Evolutionary conservation across 2,888 invertebrate species (phyloP).

Genomic region (Xestia ashworthii): DNA sequence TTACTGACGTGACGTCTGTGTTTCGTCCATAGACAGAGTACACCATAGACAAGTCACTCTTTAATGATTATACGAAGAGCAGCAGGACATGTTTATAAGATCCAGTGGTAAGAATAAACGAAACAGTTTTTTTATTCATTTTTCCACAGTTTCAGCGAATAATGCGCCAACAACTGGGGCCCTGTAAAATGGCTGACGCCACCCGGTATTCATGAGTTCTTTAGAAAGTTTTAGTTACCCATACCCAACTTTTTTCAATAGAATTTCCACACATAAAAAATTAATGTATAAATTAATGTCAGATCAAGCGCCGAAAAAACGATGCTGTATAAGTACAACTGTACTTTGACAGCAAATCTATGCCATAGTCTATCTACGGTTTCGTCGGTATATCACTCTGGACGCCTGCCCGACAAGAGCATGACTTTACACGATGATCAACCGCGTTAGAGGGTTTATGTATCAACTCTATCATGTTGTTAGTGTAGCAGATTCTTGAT

Average conservation of each 20-base stretch:
- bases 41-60: not conserved
- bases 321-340: not conserved
- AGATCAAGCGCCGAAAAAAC: not conserved
- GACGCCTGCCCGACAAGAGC: slow-evolving; percentile 46
- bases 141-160: not conserved
- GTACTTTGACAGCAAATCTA: not conserved
- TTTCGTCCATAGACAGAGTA: not conserved
- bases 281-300: not conserved
- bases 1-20: slow-evolving; percentile 48
- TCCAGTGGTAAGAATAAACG: not conserved
- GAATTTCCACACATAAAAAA: not conserved
- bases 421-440: slow-evolving; percentile 40
- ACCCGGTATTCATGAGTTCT: not conserved
- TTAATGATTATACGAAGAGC: not conserved
- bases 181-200: not conserved
- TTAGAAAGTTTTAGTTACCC: not conserved
- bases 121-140: not conserved
- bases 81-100: not conserved
- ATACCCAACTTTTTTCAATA: not conserved
- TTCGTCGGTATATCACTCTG: slow-evolving; percentile 30
- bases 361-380: not conserved
- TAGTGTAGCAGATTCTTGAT: slow-evolving; percentile 25
- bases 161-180: not conserved
- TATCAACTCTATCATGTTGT: slow-evolving; percentile 29
- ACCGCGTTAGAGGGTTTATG: slow-evolving; percentile 32